Evolutionary conservation across 2,888 invertebrate species (phyloP), one percentile per base, ranked within the genome.

Genomic region (Tiliacea citrago): DNA sequence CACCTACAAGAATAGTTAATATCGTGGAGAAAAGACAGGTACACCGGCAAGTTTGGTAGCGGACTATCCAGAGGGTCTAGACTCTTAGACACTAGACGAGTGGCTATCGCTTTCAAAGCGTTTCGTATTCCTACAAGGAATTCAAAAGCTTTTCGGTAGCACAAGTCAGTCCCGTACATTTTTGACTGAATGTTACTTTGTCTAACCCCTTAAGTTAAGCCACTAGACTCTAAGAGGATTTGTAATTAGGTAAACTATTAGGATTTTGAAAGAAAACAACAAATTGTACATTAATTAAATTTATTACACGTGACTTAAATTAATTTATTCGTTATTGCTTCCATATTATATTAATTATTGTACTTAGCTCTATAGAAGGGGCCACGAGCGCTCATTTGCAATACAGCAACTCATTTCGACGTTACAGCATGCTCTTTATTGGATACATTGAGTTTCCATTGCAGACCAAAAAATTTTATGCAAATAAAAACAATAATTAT

Each of bases 301-400:
- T 94, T 91, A 93, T 92, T 92, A 93, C 86, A 90, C 77, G 79
- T 90, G 89, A 86, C 88, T 91, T 90, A 90, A 71, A 75, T 83
- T 81, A 87, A 83, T 60, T 86, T 91, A 85, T 89, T 90, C 83
- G 87, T 91, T 91, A 91, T 91, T 91, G 91, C 91, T 91, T 91
- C 85, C 85, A 81, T 85, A 85, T 88, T 88, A 87, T 80, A 87
- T 93, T 94, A 95, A 88, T 93, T 94, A 95, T 95, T 95, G 94
- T 95, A 95, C 95, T 95, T 95, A 95, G 88, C 88, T 88, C 90
- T 93, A 93, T 90, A 75, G 77, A 77, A 71, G 79, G 71, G 63
- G 60, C 49, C 75, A 77, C 75, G 82, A 75, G 75, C 70, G 16
- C 39, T 65, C 75, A 80, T 75, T 58, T 35, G 9, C 4, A 58